A percentile compares a stretch with the other conserved stretches of the same genome.
Evolutionary conservation across 1,140 invertebrate species (phyloP).

Genomic region (Diuraphis noxia): DNA sequence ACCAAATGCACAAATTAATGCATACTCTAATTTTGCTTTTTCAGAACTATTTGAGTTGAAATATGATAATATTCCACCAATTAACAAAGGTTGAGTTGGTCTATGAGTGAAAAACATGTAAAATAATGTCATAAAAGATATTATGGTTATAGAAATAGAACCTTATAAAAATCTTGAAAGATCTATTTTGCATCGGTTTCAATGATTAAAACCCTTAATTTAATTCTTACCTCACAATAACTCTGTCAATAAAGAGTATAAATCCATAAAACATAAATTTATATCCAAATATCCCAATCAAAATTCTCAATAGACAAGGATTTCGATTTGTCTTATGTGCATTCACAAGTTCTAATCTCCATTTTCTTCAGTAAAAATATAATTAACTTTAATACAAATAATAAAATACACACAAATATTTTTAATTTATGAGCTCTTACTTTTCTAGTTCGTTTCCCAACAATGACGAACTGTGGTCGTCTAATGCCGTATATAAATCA

Average conservation of each 20-base stretch:
- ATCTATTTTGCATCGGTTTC: not conserved
- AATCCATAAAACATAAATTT: slow-evolving; percentile 63
- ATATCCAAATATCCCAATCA: slow-evolving; percentile 64
- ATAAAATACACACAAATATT: too few species aligned
- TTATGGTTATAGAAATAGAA: not conserved
- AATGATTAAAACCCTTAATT: not conserved
- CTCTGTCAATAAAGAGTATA: slow-evolving; percentile 63
- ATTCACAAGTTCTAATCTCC: slow-evolving; percentile 58
- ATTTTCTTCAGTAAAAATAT: slow-evolving; percentile 53
- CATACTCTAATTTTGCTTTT: not conserved
- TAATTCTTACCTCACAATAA: slow-evolving; percentile 59
- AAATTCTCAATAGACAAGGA: slow-evolving; percentile 64
- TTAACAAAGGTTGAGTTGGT: not conserved
- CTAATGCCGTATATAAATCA: slow-evolving; percentile 71
- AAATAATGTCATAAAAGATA: not conserved
- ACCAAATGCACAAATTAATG: not conserved
- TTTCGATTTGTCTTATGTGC: slow-evolving; percentile 58
- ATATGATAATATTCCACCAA: not conserved
- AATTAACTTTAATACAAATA: not conserved
- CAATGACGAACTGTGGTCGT: slow-evolving; percentile 65
- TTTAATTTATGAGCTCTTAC: not conserved
- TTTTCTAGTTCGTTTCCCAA: slow-evolving; percentile 65
- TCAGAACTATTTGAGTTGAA: not conserved
- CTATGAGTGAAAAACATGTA: not conserved
- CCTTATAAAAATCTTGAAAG: not conserved